Conservation (phyloP, 2,797 vertebrate genomes). For the Zalophus californianus region DNA sequence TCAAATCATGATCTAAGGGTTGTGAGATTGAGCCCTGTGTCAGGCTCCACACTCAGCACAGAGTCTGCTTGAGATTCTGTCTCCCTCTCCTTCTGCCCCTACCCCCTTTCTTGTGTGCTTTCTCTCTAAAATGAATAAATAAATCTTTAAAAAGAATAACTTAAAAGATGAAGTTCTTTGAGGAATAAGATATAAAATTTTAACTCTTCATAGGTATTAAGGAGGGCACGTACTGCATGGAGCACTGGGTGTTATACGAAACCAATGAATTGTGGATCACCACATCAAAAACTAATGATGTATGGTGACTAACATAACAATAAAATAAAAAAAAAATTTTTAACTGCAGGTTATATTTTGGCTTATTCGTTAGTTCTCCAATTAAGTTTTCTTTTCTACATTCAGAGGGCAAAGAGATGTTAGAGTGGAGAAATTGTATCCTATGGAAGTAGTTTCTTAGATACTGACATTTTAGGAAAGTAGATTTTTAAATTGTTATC, state of each 20-base stretch:
- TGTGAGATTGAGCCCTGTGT: neutral
- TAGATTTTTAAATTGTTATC: conserved; percentile 1
- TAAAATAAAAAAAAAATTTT: neutral
- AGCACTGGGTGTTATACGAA: no score
- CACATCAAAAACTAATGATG: no score
- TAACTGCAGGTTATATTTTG: conserved; percentile 44
- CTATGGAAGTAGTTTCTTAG: neutral
- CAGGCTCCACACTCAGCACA: neutral
- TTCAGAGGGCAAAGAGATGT: neutral
- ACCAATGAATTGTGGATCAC: no score
- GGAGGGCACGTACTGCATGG: no score
- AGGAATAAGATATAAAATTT: conserved; percentile 49
- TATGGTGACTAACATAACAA: no score
- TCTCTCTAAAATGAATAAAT: neutral
- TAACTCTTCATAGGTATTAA: neutral
- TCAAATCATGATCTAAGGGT: neutral
- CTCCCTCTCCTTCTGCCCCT: neutral
- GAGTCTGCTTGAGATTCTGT: neutral
- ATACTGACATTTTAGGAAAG: neutral
- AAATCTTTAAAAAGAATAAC: neutral
- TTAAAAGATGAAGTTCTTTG: conserved; percentile 36
- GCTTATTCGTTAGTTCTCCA: conserved; percentile 2
- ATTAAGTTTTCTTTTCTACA: conserved; percentile 30
- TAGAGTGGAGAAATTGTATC: conserved; percentile 23
- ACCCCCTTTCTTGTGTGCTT: neutral